These are phyloP conservation scores for Neoarius graeffei DNA, from an alignment of 2,113 vertebrate species.

Conservation along the genomic window DNA sequence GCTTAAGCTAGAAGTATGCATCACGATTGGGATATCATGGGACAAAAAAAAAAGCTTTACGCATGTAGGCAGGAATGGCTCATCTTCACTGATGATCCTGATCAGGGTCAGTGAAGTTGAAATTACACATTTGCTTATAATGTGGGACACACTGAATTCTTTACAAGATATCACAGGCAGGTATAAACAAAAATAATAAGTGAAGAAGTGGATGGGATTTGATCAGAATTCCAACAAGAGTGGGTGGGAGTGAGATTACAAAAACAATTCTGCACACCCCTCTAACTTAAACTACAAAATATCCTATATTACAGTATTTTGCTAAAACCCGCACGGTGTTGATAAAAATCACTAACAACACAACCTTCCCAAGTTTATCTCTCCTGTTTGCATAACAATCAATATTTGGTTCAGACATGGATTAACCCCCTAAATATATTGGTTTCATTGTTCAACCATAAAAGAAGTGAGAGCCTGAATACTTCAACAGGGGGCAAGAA, in stretches of 20 bases:
- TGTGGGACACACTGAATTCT: neutral
- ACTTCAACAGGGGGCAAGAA: neutral
- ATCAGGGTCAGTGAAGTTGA: neutral
- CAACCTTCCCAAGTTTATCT: neutral
- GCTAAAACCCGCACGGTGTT: neutral
- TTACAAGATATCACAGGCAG: neutral
- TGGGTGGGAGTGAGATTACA: neutral
- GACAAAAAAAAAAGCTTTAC: neutral
- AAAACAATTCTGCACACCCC: neutral
- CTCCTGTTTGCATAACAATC: neutral
- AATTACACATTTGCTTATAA: neutral
- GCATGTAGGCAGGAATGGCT: neutral
- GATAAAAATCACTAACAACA: neutral
- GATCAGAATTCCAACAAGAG: neutral
- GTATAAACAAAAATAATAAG: neutral
- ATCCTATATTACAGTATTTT: neutral
- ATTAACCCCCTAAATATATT: neutral
- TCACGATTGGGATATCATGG: neutral
- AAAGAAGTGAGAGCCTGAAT: neutral
- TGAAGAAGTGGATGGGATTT: neutral
- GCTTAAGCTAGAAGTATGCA: neutral
- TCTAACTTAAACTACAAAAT: neutral
- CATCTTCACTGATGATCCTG: neutral
- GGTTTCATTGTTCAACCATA: neutral
- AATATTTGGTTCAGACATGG: neutral